These are phyloP conservation scores for Conger conger DNA, from an alignment of 2,113 vertebrate genomes.

Conservation along the genomic window DNA sequence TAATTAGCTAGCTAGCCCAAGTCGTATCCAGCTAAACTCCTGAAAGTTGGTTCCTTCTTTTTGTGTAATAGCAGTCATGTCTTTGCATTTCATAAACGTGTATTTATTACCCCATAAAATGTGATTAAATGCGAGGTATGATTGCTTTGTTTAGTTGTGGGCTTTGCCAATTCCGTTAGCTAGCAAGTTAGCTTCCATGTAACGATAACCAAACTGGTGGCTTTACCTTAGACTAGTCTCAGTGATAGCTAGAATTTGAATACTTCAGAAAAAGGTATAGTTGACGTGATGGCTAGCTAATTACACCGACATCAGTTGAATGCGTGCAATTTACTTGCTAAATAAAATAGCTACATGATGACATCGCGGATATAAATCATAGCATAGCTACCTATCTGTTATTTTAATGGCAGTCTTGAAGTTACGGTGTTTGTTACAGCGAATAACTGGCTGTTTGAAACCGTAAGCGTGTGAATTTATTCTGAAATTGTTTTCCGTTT, in stretches of 20 bases:
- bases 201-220: neutral
- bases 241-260: neutral
- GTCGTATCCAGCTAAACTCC: neutral
- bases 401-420: neutral
- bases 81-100: neutral
- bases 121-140: neutral
- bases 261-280: neutral
- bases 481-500: slow-evolving; percentile 20
- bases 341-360: neutral
- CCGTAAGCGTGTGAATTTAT: neutral
- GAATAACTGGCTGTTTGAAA: neutral
- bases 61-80: neutral
- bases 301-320: neutral
- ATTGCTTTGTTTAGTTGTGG: neutral
- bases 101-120: neutral
- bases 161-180: neutral
- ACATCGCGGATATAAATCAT: neutral
- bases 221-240: neutral
- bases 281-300: neutral
- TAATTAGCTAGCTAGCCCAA: neutral
- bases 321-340: neutral
- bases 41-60: neutral
- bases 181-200: neutral
- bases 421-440: neutral
- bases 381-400: neutral